Conservation (phyloP, 2,797 vertebrate species). For the Muscicapa striata region DNA sequence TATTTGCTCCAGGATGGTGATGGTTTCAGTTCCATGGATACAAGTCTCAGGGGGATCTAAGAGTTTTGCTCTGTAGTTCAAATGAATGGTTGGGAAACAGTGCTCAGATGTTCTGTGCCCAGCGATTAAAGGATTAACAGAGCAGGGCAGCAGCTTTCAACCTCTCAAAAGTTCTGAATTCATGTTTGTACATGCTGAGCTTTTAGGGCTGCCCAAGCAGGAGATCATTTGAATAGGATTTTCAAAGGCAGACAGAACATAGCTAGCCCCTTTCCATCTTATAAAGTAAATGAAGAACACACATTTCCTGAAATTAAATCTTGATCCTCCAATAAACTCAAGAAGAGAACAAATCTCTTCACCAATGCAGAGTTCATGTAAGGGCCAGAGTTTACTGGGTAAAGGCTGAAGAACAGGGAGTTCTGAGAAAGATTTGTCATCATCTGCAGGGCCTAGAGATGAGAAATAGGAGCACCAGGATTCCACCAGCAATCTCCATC, state of each 20-base stretch:
- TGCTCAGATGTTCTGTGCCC: conserved; percentile 16
- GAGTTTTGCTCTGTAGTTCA: neutral
- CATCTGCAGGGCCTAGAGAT: neutral
- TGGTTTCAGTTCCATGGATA: neutral
- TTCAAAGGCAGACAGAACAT: neutral
- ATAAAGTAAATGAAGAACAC: conserved; percentile 7
- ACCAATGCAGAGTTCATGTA: rapidly evolving
- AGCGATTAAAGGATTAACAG: neutral
- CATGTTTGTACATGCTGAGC: neutral
- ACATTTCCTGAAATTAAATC: conserved; percentile 6
- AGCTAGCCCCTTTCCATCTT: neutral
- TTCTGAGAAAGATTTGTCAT: neutral
- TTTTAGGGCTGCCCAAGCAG: neutral
- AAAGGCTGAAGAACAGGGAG: neutral
- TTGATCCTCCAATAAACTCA: neutral
- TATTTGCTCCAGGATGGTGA: neutral
- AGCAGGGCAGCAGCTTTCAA: conserved; percentile 36
- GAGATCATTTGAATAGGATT: conserved; percentile 35
- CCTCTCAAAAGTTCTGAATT: neutral
- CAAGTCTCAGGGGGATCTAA: neutral
- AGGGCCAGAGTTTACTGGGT: neutral
- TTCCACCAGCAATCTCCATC: neutral
- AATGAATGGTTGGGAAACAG: neutral
- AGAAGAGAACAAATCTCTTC: neutral
- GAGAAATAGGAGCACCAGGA: neutral